Evolutionary conservation across 1,140 invertebrate species (phyloP), one percentile per base, ranked within the genome.

Genomic region (Diabrotica virgifera): DNA sequence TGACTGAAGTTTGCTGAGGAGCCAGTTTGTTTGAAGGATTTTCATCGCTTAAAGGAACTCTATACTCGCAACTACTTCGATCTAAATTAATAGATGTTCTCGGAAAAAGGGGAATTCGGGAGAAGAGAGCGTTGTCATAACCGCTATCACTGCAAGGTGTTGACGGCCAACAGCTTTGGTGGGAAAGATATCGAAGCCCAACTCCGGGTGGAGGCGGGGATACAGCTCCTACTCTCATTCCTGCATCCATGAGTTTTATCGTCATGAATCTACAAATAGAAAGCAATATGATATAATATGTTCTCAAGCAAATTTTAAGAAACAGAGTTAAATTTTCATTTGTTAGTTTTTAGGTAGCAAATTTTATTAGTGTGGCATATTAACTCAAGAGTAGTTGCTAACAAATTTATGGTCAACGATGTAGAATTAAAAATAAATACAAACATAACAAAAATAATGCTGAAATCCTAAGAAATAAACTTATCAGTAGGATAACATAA

Each of bases 241-340:
- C 82, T 78, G 85, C 85, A 66, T 83, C 81, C 72, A 85, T 82
- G 68, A 83, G 82, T 70, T 84, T 84, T 74, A 85, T 80, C 66
- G 81, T 85, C 78, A 85, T 81, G 78, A 81, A 85, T 73, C 79
- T 78, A 66, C 46, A 59, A 59, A 46, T 10, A 46, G 2, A 8
- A n/a, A n/a, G 8, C 2, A 46, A 46, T 46, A 6, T 46, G n/a
- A 46, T 46, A 46, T 10, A 46, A 46, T 46, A 46, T 46, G 3
- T 6, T 46, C 40, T 5, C 40, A 46, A 46, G 40, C n/a, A 8
- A 46, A 46, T 10, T 46, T 46, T 6, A 46, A 46, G 4, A 46
- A 46, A 6, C 2, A 46, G 6, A 2, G 24, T 24, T 24, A 24
- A 24, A 24, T 24, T 24, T 4, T 24, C 24, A 24, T 24, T 24